Conservation (phyloP, 2,113 vertebrate genomes). For the Numida meleagris region DNA sequence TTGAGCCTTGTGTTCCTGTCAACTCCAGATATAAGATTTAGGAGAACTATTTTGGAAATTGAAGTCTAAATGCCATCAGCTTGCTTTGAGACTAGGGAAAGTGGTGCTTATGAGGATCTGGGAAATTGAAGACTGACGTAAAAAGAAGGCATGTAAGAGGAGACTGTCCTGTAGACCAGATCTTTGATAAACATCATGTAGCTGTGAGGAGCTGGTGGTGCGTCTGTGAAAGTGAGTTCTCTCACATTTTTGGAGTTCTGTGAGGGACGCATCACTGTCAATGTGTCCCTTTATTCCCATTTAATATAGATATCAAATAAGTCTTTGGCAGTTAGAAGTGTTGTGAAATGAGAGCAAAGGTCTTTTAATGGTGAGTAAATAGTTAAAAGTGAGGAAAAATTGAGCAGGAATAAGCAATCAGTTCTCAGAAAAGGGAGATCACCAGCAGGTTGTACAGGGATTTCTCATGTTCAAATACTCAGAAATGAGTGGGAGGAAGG, state of each 20-base stretch:
- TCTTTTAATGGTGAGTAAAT: not conserved
- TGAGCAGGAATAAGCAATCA: not conserved
- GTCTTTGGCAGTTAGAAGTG: not conserved
- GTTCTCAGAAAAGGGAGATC: not conserved
- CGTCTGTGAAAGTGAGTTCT: not conserved
- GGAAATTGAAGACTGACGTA: not conserved
- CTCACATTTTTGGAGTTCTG: not conserved
- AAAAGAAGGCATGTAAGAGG: not conserved
- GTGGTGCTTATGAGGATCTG: fast-evolving
- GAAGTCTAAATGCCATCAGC: not conserved
- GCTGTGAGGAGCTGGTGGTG: not conserved
- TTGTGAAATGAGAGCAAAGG: not conserved
- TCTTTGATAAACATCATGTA: not conserved
- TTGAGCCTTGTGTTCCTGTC: not conserved
- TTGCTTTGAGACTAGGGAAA: not conserved
- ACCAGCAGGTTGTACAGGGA: not conserved
- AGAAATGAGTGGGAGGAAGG: not conserved
- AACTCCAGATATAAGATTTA: not conserved
- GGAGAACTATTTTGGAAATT: not conserved
- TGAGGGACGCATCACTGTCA: not conserved
- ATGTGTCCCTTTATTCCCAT: not conserved
- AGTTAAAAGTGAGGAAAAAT: not conserved
- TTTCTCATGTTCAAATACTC: not conserved
- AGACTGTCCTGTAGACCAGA: not conserved
- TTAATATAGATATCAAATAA: not conserved